Base-by-base conservation (phyloP, 2,113 vertebrate genomes). In the Tympanuchus pallidicinctus region DNA sequence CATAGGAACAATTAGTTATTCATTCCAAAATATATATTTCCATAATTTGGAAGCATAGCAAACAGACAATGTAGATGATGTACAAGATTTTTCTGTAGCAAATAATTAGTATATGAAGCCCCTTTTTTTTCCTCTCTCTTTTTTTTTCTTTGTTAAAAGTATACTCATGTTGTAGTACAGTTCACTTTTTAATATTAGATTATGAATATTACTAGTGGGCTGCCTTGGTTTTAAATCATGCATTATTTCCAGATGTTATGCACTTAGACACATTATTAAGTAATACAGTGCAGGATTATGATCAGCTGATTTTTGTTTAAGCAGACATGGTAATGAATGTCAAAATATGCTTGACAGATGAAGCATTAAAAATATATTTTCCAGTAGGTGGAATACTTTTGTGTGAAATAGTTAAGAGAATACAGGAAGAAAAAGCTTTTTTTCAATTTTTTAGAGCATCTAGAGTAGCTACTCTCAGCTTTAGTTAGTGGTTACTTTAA, bases 361-460 rank as follows among this genome's bases (percentile, higher is more conserved):
- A 80, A 66, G 4, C 27, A 45, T 20, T 67, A 24, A 8, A 81
- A 82, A 45, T 61, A 42, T 0, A 50, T n/a, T 80, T 69, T 67
- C 12, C 48, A 25, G 7, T 50, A 50, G 6, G 48, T 25, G 11
- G 72, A 73, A 34, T 86, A 48, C 11, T 87, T 91, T 75, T 67
- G 4, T 50, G 25, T 36, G 34, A 45, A 65, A 34, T 32, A 13
- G 1, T 36, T 76, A 80, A 8, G 27, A 56, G 28, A 17, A 16
- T 14, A 56, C 14, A 56, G 27, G 28, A 19, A 76, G n/a, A 82
- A 40, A 73, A 86, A 67, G 0, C 4, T 20, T 14, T 57, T 10
- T 65, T 86, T 30, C 40, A 69, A 19, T 45, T 59, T 8, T 5
- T 71, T 0, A 0, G 8, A 88, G 2, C 0, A 3, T 59, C 8